phyloP scores from a whole-genome alignment of 2,888 invertebrate species.

The Hypomecis atomaria region DNA sequence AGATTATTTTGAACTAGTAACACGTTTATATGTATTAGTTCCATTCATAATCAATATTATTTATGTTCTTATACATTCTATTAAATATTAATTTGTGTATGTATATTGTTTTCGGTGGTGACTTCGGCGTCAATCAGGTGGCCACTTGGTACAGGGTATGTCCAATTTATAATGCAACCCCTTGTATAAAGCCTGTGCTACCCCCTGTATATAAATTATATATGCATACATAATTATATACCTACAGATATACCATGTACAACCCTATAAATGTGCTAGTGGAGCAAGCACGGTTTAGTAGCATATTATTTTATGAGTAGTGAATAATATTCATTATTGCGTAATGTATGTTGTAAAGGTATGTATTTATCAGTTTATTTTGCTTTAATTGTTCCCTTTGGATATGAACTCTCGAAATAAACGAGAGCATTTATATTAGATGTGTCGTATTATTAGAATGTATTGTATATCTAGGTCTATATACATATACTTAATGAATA shows the following conservation, averaged over 20 bases:
- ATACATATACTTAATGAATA: not conserved
- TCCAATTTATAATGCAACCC: slow-evolving; percentile 56
- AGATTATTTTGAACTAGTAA: no score
- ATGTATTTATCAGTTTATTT: not conserved
- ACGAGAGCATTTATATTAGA: slow-evolving; percentile 7
- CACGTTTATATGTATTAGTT: not conserved
- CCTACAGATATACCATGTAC: slow-evolving; percentile 7
- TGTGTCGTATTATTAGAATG: slow-evolving; percentile 3
- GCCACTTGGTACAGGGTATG: slow-evolving; percentile 97
- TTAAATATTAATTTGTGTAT: slow-evolving; percentile 69
- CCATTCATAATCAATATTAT: slow-evolving; percentile 20
- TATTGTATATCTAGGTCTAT: not conserved
- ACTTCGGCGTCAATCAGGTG: slow-evolving; percentile 87
- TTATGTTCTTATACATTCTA: slow-evolving; percentile 51
- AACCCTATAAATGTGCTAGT: slow-evolving; percentile 22
- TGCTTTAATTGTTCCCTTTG: slow-evolving; percentile 23
- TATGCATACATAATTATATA: slow-evolving; percentile 7
- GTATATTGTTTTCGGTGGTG: slow-evolving; percentile 84
- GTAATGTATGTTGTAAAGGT: not conserved
- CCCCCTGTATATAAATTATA: slow-evolving; percentile 33
- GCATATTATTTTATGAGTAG: slow-evolving; percentile 13
- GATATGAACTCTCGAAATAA: slow-evolving; percentile 14
- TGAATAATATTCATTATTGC: not conserved
- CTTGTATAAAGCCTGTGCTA: slow-evolving; percentile 48
- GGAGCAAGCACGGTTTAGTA: slow-evolving; percentile 24